Conservation (phyloP, 2,888 invertebrate genomes). For the Lasioglossum malachurum region DNA sequence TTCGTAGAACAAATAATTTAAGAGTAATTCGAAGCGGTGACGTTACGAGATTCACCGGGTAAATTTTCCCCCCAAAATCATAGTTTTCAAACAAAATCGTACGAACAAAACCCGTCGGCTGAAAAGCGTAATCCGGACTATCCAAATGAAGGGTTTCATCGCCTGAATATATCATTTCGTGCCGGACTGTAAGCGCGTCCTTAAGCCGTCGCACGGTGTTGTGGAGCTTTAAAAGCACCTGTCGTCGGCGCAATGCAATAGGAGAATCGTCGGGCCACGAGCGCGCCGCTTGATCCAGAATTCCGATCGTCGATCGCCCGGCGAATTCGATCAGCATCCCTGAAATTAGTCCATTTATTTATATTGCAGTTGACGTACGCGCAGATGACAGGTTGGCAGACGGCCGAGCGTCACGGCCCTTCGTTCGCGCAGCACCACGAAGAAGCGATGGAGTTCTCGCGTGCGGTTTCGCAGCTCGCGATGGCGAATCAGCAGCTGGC, state of each 20-base stretch:
- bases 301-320: constrained; percentile 47
- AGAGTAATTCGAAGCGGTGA: too few relatives aligned
- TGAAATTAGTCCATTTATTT: constrained; percentile 63
- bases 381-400: constrained; percentile 79
- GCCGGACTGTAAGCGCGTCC: background rate
- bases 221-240: background rate
- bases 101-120: too few relatives aligned
- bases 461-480: constrained; percentile 81
- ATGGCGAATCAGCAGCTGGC: constrained; percentile 82
- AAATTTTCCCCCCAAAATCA: too few relatives aligned
- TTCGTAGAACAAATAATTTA: too few relatives aligned
- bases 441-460: constrained; percentile 76
- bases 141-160: too few relatives aligned
- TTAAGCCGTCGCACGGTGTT: background rate
- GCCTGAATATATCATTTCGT: background rate
- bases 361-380: constrained; percentile 78
- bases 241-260: constrained; percentile 20
- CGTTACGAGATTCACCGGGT: too few relatives aligned
- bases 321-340: constrained; percentile 39
- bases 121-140: too few relatives aligned
- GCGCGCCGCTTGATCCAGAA: constrained; percentile 49
- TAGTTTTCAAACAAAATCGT: too few relatives aligned
- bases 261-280: constrained; percentile 25
- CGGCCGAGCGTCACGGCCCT: constrained; percentile 64
- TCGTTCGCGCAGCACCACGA: constrained; percentile 53